These are phyloP conservation scores for Amphiprion clarkii DNA, from an alignment of 2,797 vertebrate genomes.

Conservation along the genomic window DNA sequence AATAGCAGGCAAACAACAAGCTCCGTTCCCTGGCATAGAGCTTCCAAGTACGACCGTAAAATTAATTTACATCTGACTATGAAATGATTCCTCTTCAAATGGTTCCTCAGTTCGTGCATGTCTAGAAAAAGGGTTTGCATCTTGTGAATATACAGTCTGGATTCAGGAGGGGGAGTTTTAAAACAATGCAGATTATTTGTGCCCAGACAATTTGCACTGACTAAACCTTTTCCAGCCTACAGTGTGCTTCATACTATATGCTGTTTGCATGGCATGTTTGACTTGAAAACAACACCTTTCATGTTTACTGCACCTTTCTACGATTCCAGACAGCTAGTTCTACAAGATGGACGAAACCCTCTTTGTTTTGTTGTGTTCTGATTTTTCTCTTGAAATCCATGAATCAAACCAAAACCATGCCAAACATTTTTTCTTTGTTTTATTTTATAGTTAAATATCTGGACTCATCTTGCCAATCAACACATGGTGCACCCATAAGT, in stretches of 20 bases:
- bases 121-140: slow-evolving; percentile 79
- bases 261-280: slow-evolving; percentile 33
- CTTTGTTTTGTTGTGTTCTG: slow-evolving; percentile 73
- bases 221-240: neutral
- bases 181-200: neutral
- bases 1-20: slow-evolving; percentile 90
- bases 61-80: slow-evolving; percentile 81
- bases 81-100: slow-evolving; percentile 79
- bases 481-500: slow-evolving; percentile 75
- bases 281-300: slow-evolving; percentile 15
- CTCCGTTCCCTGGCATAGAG: slow-evolving; percentile 89
- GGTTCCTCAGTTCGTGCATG: slow-evolving; percentile 85
- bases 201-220: slow-evolving; percentile 3
- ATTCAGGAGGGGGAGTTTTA: slow-evolving; percentile 38
- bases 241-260: neutral
- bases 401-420: slow-evolving; percentile 74
- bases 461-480: slow-evolving; percentile 85
- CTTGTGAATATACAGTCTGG: slow-evolving; percentile 79
- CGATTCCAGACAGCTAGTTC: slow-evolving; percentile 76
- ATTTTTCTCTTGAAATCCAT: slow-evolving; percentile 67
- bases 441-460: slow-evolving; percentile 54
- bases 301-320: slow-evolving; percentile 24
- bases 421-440: slow-evolving; percentile 48
- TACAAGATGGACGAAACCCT: slow-evolving; percentile 77
- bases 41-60: slow-evolving; percentile 89